A percentile compares a stretch with the other conserved stretches of the same genome.
Evolutionary conservation across 2,113 vertebrate species (phyloP).

Genomic region (Ahaetulla prasina): DNA sequence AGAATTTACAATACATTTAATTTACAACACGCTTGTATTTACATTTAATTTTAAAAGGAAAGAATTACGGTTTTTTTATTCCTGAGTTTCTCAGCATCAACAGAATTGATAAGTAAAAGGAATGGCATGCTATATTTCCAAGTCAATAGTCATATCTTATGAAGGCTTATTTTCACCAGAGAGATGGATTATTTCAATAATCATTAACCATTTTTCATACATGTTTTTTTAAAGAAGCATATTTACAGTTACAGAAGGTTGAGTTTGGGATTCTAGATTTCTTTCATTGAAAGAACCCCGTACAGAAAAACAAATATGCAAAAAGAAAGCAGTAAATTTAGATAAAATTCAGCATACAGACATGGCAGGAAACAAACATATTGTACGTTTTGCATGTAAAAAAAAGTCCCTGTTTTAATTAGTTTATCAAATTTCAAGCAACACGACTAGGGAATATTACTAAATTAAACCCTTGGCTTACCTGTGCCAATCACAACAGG

Average conservation of each 20-base stretch:
- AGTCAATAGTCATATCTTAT: constrained; percentile 20
- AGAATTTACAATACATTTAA: constrained; percentile 25
- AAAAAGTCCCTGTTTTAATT: background rate
- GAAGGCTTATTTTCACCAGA: constrained; percentile 20
- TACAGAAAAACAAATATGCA: background rate
- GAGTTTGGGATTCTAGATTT: background rate
- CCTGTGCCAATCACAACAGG: background rate
- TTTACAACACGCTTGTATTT: constrained; percentile 46
- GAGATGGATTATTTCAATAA: constrained; percentile 9
- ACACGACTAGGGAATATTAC: background rate
- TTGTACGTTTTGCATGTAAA: background rate
- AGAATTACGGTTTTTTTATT: constrained; percentile 45
- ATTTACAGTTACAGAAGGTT: background rate
- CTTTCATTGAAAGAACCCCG: background rate
- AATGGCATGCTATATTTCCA: constrained; percentile 1
- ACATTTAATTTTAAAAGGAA: constrained; percentile 63
- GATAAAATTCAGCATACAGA: background rate
- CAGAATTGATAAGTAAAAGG: constrained; percentile 42
- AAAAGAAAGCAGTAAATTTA: background rate
- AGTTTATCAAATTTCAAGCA: background rate
- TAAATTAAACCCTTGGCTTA: background rate
- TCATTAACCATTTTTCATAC: background rate
- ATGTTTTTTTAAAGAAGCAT: background rate
- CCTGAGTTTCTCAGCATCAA: constrained; percentile 57
- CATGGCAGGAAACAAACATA: background rate